Evolutionary conservation across 2,113 vertebrate genomes (phyloP).

Genomic region (Lepisosteus oculatus): DNA sequence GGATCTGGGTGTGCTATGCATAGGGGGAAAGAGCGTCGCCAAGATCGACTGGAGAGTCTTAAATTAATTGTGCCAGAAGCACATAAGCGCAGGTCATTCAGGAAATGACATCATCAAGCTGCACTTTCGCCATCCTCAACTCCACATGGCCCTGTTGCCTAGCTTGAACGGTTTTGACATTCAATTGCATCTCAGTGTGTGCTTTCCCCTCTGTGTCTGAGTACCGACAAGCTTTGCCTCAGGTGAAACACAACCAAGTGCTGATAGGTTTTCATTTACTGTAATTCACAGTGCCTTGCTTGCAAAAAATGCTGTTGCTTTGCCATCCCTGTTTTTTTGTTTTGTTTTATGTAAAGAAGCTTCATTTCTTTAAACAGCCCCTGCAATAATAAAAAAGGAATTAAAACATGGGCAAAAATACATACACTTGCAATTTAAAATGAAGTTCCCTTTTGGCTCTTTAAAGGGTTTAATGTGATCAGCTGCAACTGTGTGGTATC

Average conservation of each 20-base stretch:
- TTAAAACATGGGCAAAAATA: too few species aligned
- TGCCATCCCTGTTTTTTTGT: not conserved
- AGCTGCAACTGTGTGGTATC: too few species aligned
- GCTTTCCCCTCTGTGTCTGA: conserved; percentile 3
- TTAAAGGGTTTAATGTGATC: too few species aligned
- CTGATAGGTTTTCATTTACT: not conserved
- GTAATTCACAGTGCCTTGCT: not conserved
- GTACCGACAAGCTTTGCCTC: not conserved
- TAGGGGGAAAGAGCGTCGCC: not conserved
- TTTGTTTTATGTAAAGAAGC: too few species aligned
- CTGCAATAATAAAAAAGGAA: too few species aligned
- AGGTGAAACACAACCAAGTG: not conserved
- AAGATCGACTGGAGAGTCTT: not conserved
- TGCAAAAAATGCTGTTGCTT: not conserved
- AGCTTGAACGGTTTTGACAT: not conserved
- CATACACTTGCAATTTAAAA: too few species aligned
- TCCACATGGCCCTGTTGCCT: not conserved
- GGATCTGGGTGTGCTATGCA: not conserved
- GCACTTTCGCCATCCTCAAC: not conserved
- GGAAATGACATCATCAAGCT: conserved; percentile 10
- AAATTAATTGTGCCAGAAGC: conserved; percentile 4
- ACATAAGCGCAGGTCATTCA: conserved; percentile 4
- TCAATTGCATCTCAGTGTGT: not conserved
- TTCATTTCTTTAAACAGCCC: not conserved
- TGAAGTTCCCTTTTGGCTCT: too few species aligned